phyloP scores from a whole-genome alignment of 2,797 vertebrate genomes.

The Pelochelys cantorii region DNA sequence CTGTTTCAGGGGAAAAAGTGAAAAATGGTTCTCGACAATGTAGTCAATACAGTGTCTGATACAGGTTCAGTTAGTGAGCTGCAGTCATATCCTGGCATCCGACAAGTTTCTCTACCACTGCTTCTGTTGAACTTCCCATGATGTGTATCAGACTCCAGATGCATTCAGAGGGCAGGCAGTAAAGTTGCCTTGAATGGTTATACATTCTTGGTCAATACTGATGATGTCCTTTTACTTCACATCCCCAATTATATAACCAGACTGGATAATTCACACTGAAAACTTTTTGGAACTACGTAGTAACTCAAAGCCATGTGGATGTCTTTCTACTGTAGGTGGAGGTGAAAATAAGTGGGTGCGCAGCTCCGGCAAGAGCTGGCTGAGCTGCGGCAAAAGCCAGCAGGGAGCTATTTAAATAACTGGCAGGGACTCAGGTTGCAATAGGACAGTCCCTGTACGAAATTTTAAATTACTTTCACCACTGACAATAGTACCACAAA shows the following conservation, averaged over 20 bases:
- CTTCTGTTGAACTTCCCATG: not conserved
- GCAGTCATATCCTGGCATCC: not conserved
- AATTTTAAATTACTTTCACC: too few species aligned
- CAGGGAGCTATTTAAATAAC: too few species aligned
- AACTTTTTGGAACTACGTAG: not conserved
- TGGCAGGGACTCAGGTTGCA: too few species aligned
- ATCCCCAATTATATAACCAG: not conserved
- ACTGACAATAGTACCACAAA: not conserved
- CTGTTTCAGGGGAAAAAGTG: not conserved
- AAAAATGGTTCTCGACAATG: not conserved
- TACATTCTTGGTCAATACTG: not conserved
- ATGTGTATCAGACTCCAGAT: not conserved
- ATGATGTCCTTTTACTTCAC: not conserved
- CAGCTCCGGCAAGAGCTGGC: too few species aligned
- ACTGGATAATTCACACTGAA: not conserved
- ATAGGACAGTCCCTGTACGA: too few species aligned
- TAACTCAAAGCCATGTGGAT: not conserved
- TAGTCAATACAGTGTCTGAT: not conserved
- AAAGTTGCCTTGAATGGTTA: not conserved
- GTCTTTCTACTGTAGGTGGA: not conserved
- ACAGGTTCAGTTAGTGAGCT: not conserved
- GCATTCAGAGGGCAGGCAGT: not conserved
- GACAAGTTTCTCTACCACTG: not conserved
- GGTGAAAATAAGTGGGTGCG: too few species aligned
- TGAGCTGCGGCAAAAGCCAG: too few species aligned